Evolutionary conservation across 1,140 invertebrate species (phyloP).

Genomic region (Calephelis nemesis): DNA sequence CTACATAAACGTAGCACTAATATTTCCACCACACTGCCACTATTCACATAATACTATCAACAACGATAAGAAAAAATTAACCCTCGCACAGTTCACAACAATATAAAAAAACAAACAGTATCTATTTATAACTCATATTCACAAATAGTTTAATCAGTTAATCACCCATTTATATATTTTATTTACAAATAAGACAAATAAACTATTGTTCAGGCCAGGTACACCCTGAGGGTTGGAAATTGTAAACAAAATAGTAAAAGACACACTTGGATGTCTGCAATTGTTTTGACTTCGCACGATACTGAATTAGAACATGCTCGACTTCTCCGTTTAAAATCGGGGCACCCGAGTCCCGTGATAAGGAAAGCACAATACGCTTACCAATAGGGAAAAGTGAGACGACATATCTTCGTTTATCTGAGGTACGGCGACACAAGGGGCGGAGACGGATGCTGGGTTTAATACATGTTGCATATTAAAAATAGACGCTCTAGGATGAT

Average conservation of each 20-base stretch:
- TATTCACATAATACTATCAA: neutral
- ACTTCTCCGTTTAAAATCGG: conserved; percentile 20
- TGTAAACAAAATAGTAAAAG: conserved; percentile 23
- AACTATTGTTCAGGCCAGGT: neutral
- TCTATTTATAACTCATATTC: conserved; percentile 13
- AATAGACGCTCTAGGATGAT: conserved; percentile 51
- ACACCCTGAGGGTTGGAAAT: conserved; percentile 3
- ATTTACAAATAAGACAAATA: conserved; percentile 3
- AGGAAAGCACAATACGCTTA: conserved; percentile 2
- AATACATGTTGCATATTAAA: conserved; percentile 50
- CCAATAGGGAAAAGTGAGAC: conserved; percentile 38
- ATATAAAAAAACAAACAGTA: conserved; percentile 14
- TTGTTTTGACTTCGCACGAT: conserved; percentile 40
- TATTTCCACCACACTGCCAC: neutral
- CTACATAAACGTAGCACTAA: neutral
- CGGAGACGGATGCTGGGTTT: conserved; percentile 58
- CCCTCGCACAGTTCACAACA: conserved; percentile 14
- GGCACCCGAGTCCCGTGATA: conserved; percentile 21
- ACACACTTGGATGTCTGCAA: conserved; percentile 8
- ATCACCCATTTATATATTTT: neutral
- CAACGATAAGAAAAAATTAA: no score
- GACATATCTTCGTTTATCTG: conserved; percentile 24
- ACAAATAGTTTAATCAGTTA: neutral
- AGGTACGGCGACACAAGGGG: conserved; percentile 27
- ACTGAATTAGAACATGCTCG: conserved; percentile 24